phyloP scores from a whole-genome alignment of 2,113 vertebrate genomes.

The human region DNA sequence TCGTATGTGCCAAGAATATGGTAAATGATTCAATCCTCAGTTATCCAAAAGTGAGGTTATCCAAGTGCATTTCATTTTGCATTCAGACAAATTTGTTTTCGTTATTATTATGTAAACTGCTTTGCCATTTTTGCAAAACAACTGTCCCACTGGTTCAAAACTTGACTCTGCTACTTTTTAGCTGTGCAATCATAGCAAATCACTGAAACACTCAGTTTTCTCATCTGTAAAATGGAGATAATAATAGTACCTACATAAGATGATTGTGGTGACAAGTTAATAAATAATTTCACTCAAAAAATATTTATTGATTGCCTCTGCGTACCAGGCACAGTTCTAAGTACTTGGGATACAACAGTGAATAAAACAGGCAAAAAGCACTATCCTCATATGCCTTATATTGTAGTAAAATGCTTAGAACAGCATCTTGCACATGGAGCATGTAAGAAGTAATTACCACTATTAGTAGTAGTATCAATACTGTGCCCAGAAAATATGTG shows the following conservation, averaged over 20 bases:
- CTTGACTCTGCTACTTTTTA: not conserved
- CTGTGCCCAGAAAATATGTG: not conserved
- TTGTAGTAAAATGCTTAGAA: not conserved
- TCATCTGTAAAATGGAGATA: not conserved
- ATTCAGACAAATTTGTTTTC: not conserved
- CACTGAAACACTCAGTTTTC: not conserved
- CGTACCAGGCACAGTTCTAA: not conserved
- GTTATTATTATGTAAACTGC: slow-evolving; percentile 34
- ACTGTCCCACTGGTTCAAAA: slow-evolving; percentile 22
- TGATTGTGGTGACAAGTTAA: not conserved
- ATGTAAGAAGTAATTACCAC: not conserved
- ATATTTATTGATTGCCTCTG: not conserved
- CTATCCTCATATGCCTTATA: not conserved
- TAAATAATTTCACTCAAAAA: slow-evolving; percentile 1
- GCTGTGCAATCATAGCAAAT: not conserved
- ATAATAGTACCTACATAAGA: not conserved
- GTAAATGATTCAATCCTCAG: not conserved
- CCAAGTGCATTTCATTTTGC: slow-evolving; percentile 2
- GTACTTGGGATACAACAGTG: not conserved
- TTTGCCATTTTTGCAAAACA: slow-evolving; percentile 43
- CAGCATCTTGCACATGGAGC: not conserved
- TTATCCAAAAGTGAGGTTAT: slow-evolving; percentile 34
- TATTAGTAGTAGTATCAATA: not conserved
- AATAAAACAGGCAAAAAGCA: not conserved
- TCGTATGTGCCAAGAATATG: slow-evolving; percentile 36